Percentiles rank a stretch among this genome's conserved stretches.
Conservation (phyloP, 2,113 vertebrate species). For the Leucosticte australis region DNA sequence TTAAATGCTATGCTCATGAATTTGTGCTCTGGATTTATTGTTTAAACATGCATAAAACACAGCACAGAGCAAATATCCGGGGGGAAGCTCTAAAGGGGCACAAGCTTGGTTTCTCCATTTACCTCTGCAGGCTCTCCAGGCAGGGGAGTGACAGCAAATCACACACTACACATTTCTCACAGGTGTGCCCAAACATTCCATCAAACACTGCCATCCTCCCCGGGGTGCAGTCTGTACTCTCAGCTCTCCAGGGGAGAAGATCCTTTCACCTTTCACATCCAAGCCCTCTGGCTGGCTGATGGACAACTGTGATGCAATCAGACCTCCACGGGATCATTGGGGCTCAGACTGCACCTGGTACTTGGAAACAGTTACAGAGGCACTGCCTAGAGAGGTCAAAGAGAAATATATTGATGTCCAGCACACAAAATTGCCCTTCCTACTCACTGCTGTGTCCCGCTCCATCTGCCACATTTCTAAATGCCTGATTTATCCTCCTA, state of each 20-base stretch:
- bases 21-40: not conserved
- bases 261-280: not conserved
- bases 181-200: not conserved
- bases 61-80: not conserved
- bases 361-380: not conserved
- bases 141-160: not conserved
- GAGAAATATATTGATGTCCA: not conserved
- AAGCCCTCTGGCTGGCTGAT: not conserved
- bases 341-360: not conserved
- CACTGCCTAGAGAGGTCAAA: not conserved
- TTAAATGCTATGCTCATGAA: not conserved
- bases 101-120: not conserved
- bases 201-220: not conserved
- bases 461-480: not conserved
- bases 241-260: not conserved
- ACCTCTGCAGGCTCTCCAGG: not conserved
- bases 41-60: not conserved
- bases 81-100: not conserved
- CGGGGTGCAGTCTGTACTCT: not conserved
- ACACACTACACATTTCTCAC: accelerated
- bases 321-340: not conserved
- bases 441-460: not conserved
- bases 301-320: not conserved
- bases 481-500: not conserved
- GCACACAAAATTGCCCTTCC: not conserved